These are phyloP conservation scores for Octopus bimaculoides DNA, from an alignment of 1,140 invertebrate species.

Conservation along the genomic window DNA sequence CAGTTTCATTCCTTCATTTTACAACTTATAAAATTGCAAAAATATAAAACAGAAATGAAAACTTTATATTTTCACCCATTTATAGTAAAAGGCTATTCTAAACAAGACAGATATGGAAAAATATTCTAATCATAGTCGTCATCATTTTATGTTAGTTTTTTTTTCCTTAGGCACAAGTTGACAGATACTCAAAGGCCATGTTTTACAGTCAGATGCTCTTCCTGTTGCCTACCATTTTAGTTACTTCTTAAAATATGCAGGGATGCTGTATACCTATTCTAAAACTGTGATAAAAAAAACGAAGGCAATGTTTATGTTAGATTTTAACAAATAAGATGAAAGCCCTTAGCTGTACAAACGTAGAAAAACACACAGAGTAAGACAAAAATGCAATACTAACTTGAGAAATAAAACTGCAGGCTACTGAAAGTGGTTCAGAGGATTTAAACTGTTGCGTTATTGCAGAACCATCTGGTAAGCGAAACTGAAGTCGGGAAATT, in stretches of 20 bases:
- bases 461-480: constrained; percentile 73
- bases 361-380: background rate
- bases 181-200: no score
- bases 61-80: no score
- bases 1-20: no score
- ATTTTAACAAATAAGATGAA: background rate
- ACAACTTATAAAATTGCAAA: no score
- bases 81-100: no score
- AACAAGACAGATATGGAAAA: no score
- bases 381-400: constrained; percentile 31
- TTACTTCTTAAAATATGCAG: background rate
- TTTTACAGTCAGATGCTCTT: no score
- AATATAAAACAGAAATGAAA: no score
- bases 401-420: constrained; percentile 64
- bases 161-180: no score
- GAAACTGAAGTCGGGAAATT: constrained; percentile 75
- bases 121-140: no score
- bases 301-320: background rate
- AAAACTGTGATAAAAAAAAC: background rate
- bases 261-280: background rate
- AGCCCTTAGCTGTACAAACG: background rate
- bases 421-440: constrained; percentile 60
- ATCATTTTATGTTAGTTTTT: no score
- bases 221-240: background rate
- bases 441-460: constrained; percentile 67